Evolutionary conservation across 2,888 invertebrate genomes (phyloP).

Genomic region (Cylindroiulus punctatus): DNA sequence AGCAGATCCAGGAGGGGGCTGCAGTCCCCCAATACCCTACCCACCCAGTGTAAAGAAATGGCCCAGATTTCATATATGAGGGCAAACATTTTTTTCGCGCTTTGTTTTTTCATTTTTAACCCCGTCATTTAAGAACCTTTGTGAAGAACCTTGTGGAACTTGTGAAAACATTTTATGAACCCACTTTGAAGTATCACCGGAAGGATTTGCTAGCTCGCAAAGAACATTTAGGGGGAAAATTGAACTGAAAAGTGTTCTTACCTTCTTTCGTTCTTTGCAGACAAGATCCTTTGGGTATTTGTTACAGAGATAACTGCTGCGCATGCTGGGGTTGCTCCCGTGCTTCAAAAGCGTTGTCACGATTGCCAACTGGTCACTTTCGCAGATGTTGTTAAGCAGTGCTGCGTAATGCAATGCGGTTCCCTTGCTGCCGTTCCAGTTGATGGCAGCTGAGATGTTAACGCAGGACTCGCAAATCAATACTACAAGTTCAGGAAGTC

Average conservation of each 20-base stretch:
- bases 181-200: too few species aligned
- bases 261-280: not conserved
- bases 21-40: too few species aligned
- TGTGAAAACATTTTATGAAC: too few species aligned
- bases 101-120: too few species aligned
- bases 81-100: too few species aligned
- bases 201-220: too few species aligned
- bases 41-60: too few species aligned
- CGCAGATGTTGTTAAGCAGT: not conserved
- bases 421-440: not conserved
- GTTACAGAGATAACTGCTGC: not conserved
- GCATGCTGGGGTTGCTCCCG: not conserved
- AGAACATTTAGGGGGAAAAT: too few species aligned
- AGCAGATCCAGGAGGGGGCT: too few species aligned
- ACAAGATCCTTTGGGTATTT: conserved; percentile 17
- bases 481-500: not conserved
- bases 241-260: not conserved
- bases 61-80: too few species aligned
- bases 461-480: not conserved
- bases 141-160: too few species aligned
- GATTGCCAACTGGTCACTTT: not conserved
- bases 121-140: too few species aligned
- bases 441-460: not conserved
- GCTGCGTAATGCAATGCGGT: conserved; percentile 1
- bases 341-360: not conserved